phyloP scores from a whole-genome alignment of 2,113 vertebrate species.

The Lepisosteus osseus region DNA sequence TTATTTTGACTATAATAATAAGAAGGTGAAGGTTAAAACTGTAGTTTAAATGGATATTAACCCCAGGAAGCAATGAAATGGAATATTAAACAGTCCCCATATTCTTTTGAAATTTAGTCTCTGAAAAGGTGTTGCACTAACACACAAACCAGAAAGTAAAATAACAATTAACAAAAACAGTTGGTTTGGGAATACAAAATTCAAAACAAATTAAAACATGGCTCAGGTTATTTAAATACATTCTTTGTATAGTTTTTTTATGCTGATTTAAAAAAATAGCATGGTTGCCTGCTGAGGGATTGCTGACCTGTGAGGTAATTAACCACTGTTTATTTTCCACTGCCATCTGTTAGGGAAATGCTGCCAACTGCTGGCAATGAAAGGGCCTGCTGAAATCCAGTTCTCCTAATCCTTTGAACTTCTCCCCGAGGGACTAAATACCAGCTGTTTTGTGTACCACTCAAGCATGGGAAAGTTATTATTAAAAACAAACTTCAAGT shows the following conservation, averaged over 20 bases:
- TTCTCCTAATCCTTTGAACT: neutral
- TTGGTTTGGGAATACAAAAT: conserved; percentile 39
- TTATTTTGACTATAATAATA: too few species aligned
- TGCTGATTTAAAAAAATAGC: neutral
- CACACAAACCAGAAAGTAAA: too few species aligned
- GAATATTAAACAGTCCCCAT: too few species aligned
- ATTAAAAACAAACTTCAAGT: conserved; percentile 1
- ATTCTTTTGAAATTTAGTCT: too few species aligned
- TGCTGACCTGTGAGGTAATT: conserved; percentile 12
- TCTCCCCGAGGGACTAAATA: neutral
- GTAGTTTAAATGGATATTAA: too few species aligned
- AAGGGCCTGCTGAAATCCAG: conserved; percentile 4
- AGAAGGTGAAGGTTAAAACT: too few species aligned
- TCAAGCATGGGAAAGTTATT: conserved; percentile 6
- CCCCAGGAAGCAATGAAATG: too few species aligned
- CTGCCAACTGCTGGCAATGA: conserved; percentile 11
- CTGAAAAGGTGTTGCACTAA: too few species aligned
- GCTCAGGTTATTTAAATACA: conserved; percentile 30
- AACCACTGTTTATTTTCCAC: neutral
- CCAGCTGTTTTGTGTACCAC: neutral
- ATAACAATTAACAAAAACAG: conserved; percentile 20
- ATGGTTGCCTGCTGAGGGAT: neutral
- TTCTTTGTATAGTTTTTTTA: neutral
- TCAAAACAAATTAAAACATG: conserved; percentile 48
- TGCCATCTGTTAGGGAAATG: conserved; percentile 14